Evolutionary conservation across 1,140 invertebrate species (phyloP).

Genomic region (Archivesica marissinica): DNA sequence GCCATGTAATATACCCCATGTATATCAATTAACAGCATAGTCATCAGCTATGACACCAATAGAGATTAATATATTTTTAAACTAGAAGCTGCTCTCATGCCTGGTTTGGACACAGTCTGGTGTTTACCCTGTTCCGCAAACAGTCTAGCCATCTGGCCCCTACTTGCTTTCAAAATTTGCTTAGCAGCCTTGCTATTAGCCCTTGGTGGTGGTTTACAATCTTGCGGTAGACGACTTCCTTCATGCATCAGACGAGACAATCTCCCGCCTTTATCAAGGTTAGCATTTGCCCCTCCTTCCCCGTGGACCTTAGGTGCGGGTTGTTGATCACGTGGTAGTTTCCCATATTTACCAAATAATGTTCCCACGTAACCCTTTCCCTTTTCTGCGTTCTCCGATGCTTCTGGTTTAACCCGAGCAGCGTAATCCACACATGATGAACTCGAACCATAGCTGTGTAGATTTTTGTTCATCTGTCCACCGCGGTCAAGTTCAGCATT

Average conservation of each 20-base stretch:
- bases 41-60: too few relatives aligned
- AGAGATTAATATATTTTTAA: neutral
- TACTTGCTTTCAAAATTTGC: conserved; percentile 69
- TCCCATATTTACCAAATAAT: conserved; percentile 75
- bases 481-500: conserved; percentile 70
- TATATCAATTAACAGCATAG: too few relatives aligned
- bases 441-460: conserved; percentile 69
- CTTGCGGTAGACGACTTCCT: conserved; percentile 62
- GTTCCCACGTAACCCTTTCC: conserved; percentile 76
- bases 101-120: conserved; percentile 69
- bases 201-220: conserved; percentile 70
- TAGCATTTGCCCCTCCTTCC: conserved; percentile 74
- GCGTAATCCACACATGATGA: conserved; percentile 63
- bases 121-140: conserved; percentile 72
- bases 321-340: conserved; percentile 65
- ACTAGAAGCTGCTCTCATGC: conserved; percentile 20
- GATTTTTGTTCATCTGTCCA: conserved; percentile 69
- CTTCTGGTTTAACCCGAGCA: conserved; percentile 79
- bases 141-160: conserved; percentile 73
- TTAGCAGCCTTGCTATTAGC: conserved; percentile 70
- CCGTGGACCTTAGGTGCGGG: conserved; percentile 76
- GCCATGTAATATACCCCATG: too few relatives aligned
- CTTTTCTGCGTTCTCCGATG: conserved; percentile 72
- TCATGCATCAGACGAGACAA: conserved; percentile 79
- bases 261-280: conserved; percentile 77